Evolutionary conservation across 2,888 invertebrate genomes (phyloP), one percentile per base, ranked within the genome.

Genomic region (Carpatolechia fugitivella): DNA sequence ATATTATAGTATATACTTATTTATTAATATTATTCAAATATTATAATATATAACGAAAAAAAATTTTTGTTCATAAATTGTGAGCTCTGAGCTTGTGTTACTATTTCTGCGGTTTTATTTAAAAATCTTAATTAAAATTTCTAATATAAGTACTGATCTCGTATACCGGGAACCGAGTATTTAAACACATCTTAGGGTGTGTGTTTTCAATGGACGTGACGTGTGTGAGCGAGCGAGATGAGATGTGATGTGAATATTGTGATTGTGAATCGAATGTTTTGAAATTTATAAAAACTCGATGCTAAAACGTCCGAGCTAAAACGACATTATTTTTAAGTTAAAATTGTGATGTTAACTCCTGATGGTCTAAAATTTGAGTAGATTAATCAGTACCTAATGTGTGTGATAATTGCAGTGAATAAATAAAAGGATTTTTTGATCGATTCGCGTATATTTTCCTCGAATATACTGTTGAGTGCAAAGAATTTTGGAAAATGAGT

Each of bases 261-360:
- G 3, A 3, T 75, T 78, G 74, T 73, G 72, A 76, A 72, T 76
- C 73, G 72, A 76, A 75, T 82, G 80, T 85, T 85, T 80, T 84
- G 80, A 76, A 76, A 70, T 74, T 69, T 66, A 70, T 64, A 68
- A 69, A 71, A 63, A 63, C 56, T 54, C 49, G 40, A 52, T 50
- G 61, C 57, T n/a, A n/a, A n/a, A n/a, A n/a, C n/a, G n/a, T n/a
- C n/a, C n/a, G n/a, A n/a, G n/a, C n/a, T n/a, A 41, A 61, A 63
- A 64, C 57, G 58, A 60, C 62, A 60, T 62, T 50, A 57, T 60
- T 56, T 60, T 62, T 60, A 41, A 60, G 11, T 63, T 55, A 57
- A 62, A 20, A 55, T 13, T 66, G 65, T 65, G 60, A 62, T 69
- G 59, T 63, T 62, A 61, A 60, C 64, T 64, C 16, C n/a, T 44